Evolutionary conservation across 2,797 vertebrate genomes (phyloP).

Genomic region (Pseudotriccus pelzelni): DNA sequence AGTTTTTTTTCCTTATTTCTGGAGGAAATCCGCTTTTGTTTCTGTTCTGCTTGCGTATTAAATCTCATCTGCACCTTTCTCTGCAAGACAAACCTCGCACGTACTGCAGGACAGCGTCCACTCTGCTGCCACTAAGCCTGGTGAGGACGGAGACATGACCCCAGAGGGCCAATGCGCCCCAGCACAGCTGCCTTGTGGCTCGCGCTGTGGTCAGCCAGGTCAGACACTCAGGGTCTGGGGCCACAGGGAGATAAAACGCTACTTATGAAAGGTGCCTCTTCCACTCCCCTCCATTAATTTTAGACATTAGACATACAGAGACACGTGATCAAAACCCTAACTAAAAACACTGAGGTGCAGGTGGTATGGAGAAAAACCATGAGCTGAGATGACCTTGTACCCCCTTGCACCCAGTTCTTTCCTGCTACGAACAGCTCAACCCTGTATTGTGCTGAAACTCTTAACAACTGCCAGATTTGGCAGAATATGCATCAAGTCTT

Average conservation of each 20-base stretch:
- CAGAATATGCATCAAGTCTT: background rate
- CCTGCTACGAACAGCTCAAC: accelerated
- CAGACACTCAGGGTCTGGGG: accelerated
- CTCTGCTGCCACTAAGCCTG: accelerated
- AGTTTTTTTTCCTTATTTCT: background rate
- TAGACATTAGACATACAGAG: background rate
- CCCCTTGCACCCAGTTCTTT: background rate
- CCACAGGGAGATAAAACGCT: accelerated
- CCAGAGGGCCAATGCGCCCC: accelerated
- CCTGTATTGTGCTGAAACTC: background rate
- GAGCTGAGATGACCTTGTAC: background rate
- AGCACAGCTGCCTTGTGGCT: background rate
- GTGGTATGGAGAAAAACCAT: background rate
- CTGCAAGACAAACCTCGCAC: accelerated
- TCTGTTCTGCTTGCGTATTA: background rate
- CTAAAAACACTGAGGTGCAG: background rate
- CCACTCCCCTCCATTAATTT: background rate
- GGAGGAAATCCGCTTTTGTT: background rate
- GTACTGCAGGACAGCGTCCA: accelerated
- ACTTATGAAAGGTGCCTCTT: background rate
- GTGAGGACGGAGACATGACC: accelerated
- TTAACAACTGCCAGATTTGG: background rate
- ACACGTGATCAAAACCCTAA: accelerated
- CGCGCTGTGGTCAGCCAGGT: background rate
- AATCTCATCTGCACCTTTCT: background rate